These are phyloP conservation scores for Gouania willdenowi DNA, from an alignment of 2,797 vertebrate species.

Conservation along the genomic window DNA sequence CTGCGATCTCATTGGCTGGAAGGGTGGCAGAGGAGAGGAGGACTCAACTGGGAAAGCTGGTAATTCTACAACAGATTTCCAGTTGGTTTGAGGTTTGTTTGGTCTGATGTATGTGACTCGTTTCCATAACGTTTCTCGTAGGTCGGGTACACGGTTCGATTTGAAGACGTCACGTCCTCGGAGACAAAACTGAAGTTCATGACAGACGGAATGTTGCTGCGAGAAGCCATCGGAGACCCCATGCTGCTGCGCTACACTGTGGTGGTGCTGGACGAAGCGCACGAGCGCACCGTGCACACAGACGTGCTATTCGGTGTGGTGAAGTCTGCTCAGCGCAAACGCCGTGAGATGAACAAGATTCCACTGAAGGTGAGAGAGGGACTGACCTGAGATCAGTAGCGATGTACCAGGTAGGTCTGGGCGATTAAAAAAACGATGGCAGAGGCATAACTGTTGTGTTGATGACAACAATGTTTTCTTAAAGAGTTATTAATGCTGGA, in stretches of 20 bases:
- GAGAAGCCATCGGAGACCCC: constrained; percentile 90
- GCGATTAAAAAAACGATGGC: too few species aligned
- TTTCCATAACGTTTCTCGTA: constrained; percentile 28
- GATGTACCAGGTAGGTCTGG: too few species aligned
- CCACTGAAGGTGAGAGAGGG: constrained; percentile 80
- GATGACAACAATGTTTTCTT: too few species aligned
- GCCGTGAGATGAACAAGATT: constrained; percentile 81
- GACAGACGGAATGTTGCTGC: constrained; percentile 94
- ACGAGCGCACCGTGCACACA: constrained; percentile 92
- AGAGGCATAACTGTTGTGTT: too few species aligned
- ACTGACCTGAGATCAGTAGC: too few species aligned
- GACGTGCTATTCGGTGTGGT: constrained; percentile 95
- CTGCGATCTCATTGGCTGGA: constrained; percentile 90
- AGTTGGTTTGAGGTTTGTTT: too few species aligned
- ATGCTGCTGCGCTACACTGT: constrained; percentile 86
- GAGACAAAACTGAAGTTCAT: constrained; percentile 91
- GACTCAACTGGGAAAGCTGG: constrained; percentile 89
- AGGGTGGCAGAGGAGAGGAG: constrained; percentile 92
- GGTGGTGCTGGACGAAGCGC: constrained; percentile 92
- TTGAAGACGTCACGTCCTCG: constrained; percentile 87
- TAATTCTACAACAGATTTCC: constrained; percentile 45
- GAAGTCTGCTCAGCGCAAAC: constrained; percentile 84
- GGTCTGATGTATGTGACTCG: not conserved
- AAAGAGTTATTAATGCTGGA: too few species aligned
- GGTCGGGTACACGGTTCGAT: constrained; percentile 96